phyloP scores from a whole-genome alignment of 2,797 vertebrate genomes.

The Avahi laniger region DNA sequence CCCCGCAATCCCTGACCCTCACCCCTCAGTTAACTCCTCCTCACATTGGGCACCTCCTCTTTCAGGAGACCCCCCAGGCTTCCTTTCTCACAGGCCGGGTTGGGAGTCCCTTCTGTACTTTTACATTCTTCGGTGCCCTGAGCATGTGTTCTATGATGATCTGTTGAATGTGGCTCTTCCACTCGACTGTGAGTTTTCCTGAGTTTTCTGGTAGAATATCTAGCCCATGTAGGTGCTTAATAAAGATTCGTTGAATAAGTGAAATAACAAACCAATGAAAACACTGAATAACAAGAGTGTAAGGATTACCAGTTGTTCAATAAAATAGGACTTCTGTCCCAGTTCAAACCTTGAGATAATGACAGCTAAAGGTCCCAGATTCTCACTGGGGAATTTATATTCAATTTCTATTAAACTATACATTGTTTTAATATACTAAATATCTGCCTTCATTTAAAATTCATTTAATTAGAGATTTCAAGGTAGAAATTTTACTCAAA shows the following conservation, averaged over 20 bases:
- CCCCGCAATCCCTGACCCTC: not conserved
- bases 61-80: not conserved
- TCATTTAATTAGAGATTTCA: constrained; percentile 26
- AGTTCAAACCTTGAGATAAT: not conserved
- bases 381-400: not conserved
- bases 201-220: not conserved
- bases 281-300: not conserved
- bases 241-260: not conserved
- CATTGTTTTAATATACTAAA: constrained; percentile 27
- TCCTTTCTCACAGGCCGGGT: not conserved
- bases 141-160: not conserved
- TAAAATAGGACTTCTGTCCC: not conserved
- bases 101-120: not conserved
- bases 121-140: not conserved
- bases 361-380: not conserved
- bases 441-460: constrained; percentile 30
- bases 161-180: not conserved
- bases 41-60: not conserved
- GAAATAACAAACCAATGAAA: not conserved
- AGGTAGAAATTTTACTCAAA: constrained; percentile 30
- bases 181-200: not conserved
- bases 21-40: not conserved
- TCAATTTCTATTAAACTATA: not conserved
- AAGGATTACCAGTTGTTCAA: not conserved
- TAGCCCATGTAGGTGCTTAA: not conserved